phyloP scores from a whole-genome alignment of 92 coral and sea anemone genomes.

The Parazoanthus atlanticus region DNA sequence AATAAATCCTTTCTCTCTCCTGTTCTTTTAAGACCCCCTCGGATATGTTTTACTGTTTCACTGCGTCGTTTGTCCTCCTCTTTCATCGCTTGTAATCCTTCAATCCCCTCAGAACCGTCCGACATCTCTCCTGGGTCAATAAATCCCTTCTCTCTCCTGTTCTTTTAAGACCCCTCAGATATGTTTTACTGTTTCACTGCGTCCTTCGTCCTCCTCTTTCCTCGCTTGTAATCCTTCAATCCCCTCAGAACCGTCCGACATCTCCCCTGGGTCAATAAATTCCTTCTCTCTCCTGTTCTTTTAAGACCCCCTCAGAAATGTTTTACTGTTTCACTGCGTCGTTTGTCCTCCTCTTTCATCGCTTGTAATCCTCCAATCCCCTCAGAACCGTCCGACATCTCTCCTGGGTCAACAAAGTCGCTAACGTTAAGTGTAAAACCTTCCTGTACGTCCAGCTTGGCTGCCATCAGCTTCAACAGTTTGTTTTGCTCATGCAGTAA shows the following conservation, averaged over 20 bases:
- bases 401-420: not conserved
- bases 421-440: not conserved
- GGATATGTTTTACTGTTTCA: not conserved
- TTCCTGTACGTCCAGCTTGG: conserved; percentile 6
- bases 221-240: not conserved
- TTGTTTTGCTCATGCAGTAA: conserved; percentile 9
- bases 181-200: not conserved
- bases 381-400: not conserved
- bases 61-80: not conserved
- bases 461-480: conserved; percentile 27
- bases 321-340: not conserved
- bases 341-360: not conserved
- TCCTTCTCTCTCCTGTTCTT: too few relatives aligned
- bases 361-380: not conserved
- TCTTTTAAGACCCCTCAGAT: too few relatives aligned
- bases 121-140: not conserved
- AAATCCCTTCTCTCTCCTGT: too few relatives aligned
- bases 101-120: not conserved
- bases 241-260: not conserved
- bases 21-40: too few relatives aligned
- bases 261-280: not conserved
- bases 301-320: too few relatives aligned
- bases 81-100: not conserved
- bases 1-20: too few relatives aligned
- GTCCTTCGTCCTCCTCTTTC: not conserved